Conservation (phyloP, 1,140 invertebrate genomes). For the Rhagoletis pomonella region DNA sequence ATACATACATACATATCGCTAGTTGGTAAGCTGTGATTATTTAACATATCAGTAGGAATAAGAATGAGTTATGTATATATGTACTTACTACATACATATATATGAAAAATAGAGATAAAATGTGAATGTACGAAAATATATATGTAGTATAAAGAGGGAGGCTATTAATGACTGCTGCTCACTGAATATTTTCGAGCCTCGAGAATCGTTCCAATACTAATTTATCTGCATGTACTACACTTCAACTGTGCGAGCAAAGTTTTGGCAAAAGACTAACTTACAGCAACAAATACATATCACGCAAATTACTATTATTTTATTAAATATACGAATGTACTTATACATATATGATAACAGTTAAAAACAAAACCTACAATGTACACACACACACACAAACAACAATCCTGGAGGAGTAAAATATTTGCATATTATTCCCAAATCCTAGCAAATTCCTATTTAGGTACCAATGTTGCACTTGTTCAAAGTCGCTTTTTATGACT, state of each 20-base stretch:
- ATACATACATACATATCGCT: constrained; percentile 16
- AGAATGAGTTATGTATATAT: background rate
- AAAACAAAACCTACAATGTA: background rate
- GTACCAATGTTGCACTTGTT: background rate
- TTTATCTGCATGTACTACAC: background rate
- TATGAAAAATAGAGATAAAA: background rate
- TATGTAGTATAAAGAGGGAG: background rate
- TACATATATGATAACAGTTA: too few relatives aligned
- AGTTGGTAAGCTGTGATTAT: constrained; percentile 31
- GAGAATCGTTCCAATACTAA: background rate
- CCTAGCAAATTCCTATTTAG: background rate
- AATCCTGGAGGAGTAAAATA: background rate
- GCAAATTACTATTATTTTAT: constrained; percentile 56
- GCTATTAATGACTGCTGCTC: background rate
- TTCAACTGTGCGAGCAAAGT: constrained; percentile 1
- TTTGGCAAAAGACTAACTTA: constrained; percentile 62
- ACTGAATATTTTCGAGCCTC: too few relatives aligned
- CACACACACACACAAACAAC: background rate
- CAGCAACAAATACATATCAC: constrained; percentile 73
- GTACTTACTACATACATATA: background rate
- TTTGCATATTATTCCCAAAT: background rate
- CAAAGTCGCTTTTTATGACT: background rate
- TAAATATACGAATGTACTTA: constrained; percentile 7
- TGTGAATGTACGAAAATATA: background rate
- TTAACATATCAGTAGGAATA: constrained; percentile 41